Conservation (phyloP, 2,113 vertebrate species). For the Dascyllus trimaculatus region DNA sequence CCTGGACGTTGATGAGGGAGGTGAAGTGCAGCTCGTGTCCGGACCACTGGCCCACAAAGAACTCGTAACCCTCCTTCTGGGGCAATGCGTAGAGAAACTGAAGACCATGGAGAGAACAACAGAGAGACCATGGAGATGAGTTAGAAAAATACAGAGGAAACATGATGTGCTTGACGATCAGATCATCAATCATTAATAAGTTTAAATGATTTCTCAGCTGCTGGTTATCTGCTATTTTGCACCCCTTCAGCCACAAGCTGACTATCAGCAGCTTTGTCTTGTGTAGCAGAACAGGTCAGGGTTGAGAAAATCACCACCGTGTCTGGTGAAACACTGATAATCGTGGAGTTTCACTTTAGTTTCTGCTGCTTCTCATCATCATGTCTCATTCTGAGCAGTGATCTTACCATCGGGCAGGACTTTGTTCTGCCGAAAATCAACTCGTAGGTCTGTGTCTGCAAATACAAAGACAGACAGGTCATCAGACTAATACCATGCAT, state of each 20-base stretch:
- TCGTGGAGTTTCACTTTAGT: not conserved
- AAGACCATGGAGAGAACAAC: constrained; percentile 2
- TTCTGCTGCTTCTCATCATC: not conserved
- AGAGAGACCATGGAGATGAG: not conserved
- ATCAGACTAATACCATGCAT: not conserved
- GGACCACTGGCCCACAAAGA: constrained; percentile 96
- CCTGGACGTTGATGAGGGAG: constrained; percentile 96
- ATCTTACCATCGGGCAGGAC: constrained; percentile 88
- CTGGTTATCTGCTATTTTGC: too few relatives aligned
- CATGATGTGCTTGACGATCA: not conserved
- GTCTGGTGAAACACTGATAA: too few relatives aligned
- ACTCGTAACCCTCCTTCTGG: constrained; percentile 95
- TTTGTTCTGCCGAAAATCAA: constrained; percentile 87
- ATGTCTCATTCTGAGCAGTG: not conserved
- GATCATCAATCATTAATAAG: not conserved
- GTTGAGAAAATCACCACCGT: too few relatives aligned
- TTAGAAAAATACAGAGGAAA: not conserved
- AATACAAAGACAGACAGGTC: not conserved
- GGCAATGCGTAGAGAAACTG: constrained; percentile 96
- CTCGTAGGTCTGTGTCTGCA: constrained; percentile 90
- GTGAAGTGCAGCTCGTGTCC: constrained; percentile 93
- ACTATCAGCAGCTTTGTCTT: too few relatives aligned
- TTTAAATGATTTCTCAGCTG: too few relatives aligned
- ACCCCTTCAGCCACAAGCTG: too few relatives aligned
- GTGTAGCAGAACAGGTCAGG: too few relatives aligned